Evolutionary conservation across 2,888 invertebrate species (phyloP).

Genomic region (Drosophila cognata): DNA sequence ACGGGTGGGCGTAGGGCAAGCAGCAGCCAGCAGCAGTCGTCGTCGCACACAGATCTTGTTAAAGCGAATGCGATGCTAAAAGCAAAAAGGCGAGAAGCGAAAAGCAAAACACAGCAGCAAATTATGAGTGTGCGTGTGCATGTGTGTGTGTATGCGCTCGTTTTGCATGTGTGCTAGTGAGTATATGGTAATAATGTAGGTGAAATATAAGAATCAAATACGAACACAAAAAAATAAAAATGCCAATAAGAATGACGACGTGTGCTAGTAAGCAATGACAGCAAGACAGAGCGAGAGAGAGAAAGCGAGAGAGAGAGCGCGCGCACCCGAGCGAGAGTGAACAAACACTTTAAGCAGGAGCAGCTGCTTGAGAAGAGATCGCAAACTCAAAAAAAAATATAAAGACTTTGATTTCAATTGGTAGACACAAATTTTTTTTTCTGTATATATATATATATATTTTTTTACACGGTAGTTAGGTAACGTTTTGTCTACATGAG

Average conservation of each 20-base stretch:
- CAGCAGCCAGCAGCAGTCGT: slow-evolving; percentile 12
- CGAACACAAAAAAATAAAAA: slow-evolving; percentile 41
- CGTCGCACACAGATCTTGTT: slow-evolving; percentile 65
- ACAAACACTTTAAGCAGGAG: slow-evolving; percentile 36
- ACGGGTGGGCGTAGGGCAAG: slow-evolving; percentile 56
- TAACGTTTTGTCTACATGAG: slow-evolving; percentile 73
- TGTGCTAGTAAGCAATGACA: slow-evolving; percentile 46
- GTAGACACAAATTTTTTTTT: slow-evolving; percentile 25
- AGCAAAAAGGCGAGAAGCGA: slow-evolving; percentile 52
- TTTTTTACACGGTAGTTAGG: slow-evolving; percentile 69
- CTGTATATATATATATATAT: background rate
- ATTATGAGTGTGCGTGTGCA: slow-evolving; percentile 37
- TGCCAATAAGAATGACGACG: slow-evolving; percentile 67
- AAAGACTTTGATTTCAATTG: slow-evolving; percentile 36
- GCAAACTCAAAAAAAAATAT: slow-evolving; percentile 21
- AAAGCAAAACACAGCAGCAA: slow-evolving; percentile 68
- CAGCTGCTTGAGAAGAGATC: slow-evolving; percentile 70
- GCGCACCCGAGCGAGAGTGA: background rate
- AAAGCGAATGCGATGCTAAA: slow-evolving; percentile 59
- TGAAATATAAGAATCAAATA: slow-evolving; percentile 70
- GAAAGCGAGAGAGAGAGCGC: slow-evolving; percentile 25
- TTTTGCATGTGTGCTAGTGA: slow-evolving; percentile 28
- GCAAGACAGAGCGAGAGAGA: slow-evolving; percentile 28
- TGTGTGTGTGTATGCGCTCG: slow-evolving; percentile 17
- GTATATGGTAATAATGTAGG: slow-evolving; percentile 63